Evolutionary conservation across 2,888 invertebrate species (phyloP).

Genomic region (Tenthredo scrophulariae): DNA sequence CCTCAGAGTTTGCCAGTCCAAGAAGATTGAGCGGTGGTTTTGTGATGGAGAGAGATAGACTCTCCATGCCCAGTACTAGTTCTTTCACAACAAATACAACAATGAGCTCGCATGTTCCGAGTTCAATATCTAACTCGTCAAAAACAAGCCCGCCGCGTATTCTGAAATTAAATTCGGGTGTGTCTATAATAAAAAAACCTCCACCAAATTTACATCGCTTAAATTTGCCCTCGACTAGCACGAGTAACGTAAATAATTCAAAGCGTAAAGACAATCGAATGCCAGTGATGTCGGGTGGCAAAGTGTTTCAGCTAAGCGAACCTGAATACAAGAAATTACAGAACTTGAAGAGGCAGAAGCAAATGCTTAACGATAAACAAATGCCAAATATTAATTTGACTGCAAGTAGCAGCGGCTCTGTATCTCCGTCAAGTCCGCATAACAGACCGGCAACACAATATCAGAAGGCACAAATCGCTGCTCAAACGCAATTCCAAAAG

Average conservation of each 20-base stretch:
- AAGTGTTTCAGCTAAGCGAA: slow-evolving; percentile 88
- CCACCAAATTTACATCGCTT: slow-evolving; percentile 74
- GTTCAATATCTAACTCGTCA: slow-evolving; percentile 48
- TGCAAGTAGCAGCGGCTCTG: slow-evolving; percentile 54
- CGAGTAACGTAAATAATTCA: slow-evolving; percentile 60
- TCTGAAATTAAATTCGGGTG: slow-evolving; percentile 72
- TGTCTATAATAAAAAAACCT: slow-evolving; percentile 76
- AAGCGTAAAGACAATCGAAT: slow-evolving; percentile 81
- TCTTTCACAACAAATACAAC: slow-evolving; percentile 54
- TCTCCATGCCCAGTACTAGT: slow-evolving; percentile 55
- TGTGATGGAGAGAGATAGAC: slow-evolving; percentile 69
- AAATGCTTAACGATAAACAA: slow-evolving; percentile 75
- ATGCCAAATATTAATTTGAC: slow-evolving; percentile 53
- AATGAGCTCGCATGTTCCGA: slow-evolving; percentile 36
- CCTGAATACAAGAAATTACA: slow-evolving; percentile 87
- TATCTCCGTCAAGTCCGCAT: slow-evolving; percentile 59
- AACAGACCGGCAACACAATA: slow-evolving; percentile 60
- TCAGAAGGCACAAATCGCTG: slow-evolving; percentile 69
- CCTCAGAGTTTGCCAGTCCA: slow-evolving; percentile 70
- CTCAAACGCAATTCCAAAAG: slow-evolving; percentile 73
- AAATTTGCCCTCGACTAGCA: slow-evolving; percentile 66
- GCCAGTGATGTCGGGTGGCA: slow-evolving; percentile 89
- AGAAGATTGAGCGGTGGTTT: slow-evolving; percentile 74
- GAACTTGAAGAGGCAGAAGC: slow-evolving; percentile 79
- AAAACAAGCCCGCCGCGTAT: slow-evolving; percentile 65